Evolutionary conservation across 35 echinoderm and acorn worm genomes (phyloP), one percentile per base, ranked within the genome.

Genomic region (Ophioderma brevispina): DNA sequence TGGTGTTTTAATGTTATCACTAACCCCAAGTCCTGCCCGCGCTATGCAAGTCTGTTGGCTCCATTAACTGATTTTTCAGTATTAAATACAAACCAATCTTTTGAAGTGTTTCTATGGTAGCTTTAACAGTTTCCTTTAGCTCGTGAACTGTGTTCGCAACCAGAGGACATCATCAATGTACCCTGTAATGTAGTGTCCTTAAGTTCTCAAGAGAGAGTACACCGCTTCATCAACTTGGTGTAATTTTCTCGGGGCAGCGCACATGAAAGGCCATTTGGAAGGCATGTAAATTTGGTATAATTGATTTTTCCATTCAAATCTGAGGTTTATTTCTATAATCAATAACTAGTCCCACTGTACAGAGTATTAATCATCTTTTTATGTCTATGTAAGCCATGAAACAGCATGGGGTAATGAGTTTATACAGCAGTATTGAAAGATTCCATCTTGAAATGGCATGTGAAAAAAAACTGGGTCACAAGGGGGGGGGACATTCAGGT

Each of bases 401-500:
- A 49, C 55, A 52, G 33, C 39, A 36, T 33, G 18, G 38, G 10
- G 56, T 36, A 2, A 76, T 0, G 15, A 91, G 64, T 10, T 49
- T 31, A n/a, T n/a, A 37, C 78, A 23, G 75, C 89, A 30, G 80
- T 50, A 63, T 10, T n/a, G 23, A 91, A 40, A 41, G 75, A 78
- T 25, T 91, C 81, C 89, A 91, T 91, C 28, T 91, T 91, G 75
- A 91, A 91, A 84, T 91, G 92, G n/a, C n/a, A n/a, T n/a, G 14
- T 89, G 52, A 82, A 90, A 90, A 0, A 0, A 0, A 0, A 90
- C 19, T 36, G 28, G 40, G n/a, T n/a, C n/a, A n/a, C n/a, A n/a
- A n/a, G n/a, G n/a, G n/a, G n/a, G n/a, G n/a, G n/a, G n/a, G n/a
- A n/a, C n/a, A n/a, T n/a, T n/a, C 75, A 87, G 32, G 81, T 93